Conservation (phyloP, 2,113 vertebrate species). For the Dasyornis broadbenti region DNA sequence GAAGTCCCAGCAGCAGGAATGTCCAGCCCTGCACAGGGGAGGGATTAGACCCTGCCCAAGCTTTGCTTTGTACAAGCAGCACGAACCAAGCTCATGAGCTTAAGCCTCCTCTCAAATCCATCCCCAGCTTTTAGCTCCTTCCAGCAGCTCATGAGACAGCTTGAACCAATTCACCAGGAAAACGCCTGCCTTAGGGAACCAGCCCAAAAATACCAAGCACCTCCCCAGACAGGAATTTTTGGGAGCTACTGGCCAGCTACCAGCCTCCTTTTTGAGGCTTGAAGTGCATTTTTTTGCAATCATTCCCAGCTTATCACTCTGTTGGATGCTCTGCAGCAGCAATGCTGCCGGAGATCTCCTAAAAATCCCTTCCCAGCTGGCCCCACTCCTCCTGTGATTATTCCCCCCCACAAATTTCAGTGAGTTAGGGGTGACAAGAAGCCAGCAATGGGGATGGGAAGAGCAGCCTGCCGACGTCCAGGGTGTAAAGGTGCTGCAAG, state of each 20-base stretch:
- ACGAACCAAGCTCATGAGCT: fast-evolving
- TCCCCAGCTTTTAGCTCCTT: background rate
- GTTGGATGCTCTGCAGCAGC: background rate
- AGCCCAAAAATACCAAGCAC: background rate
- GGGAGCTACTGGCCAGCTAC: background rate
- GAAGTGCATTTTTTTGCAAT: background rate
- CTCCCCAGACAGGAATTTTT: conserved; percentile 14
- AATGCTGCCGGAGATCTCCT: fast-evolving
- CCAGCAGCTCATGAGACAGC: background rate
- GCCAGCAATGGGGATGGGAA: background rate
- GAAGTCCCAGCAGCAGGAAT: background rate
- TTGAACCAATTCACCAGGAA: background rate
- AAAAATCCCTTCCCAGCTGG: background rate
- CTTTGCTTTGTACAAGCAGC: background rate
- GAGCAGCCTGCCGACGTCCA: background rate
- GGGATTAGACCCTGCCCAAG: background rate
- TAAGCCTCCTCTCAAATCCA: background rate
- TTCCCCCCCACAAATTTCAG: fast-evolving
- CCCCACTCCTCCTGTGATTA: background rate
- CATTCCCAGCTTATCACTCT: background rate
- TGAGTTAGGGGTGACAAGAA: background rate
- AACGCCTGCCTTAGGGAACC: background rate
- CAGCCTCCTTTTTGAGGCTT: background rate
- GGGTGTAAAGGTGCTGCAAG: background rate
- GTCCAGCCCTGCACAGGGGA: fast-evolving